Conservation (phyloP, 2,113 vertebrate genomes). For the Archilochus colubris region DNA sequence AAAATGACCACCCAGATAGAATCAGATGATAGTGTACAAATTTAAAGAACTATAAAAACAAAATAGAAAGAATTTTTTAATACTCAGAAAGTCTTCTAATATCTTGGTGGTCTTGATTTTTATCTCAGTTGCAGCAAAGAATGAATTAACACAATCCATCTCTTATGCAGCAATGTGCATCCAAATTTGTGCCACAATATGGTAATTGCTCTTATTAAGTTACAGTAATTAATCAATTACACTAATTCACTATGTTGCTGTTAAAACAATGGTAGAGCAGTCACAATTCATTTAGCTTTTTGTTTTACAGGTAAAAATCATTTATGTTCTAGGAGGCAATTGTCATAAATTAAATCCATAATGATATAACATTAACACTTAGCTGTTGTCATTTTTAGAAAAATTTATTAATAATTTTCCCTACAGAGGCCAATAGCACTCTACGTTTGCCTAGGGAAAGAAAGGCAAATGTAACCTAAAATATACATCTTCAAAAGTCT, state of each 20-base stretch:
- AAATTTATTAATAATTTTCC: background rate
- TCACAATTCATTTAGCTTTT: background rate
- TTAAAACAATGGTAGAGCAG: background rate
- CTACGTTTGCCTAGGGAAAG: background rate
- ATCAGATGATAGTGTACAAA: background rate
- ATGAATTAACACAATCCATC: background rate
- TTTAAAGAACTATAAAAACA: background rate
- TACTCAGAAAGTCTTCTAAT: background rate
- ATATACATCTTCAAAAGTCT: background rate
- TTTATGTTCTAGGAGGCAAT: background rate
- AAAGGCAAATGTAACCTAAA: background rate
- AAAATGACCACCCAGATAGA: conserved; percentile 25
- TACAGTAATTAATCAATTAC: background rate
- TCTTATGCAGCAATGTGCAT: background rate
- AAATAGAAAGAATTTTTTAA: background rate
- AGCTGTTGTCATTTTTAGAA: background rate
- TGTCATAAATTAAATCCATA: background rate
- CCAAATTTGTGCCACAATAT: background rate
- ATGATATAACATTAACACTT: background rate
- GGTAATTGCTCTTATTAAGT: conserved; percentile 1
- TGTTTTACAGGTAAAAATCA: background rate
- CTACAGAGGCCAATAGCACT: background rate
- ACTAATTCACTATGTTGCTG: background rate
- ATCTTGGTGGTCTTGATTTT: conserved; percentile 42
- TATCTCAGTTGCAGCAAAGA: conserved; percentile 9